Base-by-base conservation (phyloP, 2,797 vertebrate species). In the Euthynnus affinis region DNA sequence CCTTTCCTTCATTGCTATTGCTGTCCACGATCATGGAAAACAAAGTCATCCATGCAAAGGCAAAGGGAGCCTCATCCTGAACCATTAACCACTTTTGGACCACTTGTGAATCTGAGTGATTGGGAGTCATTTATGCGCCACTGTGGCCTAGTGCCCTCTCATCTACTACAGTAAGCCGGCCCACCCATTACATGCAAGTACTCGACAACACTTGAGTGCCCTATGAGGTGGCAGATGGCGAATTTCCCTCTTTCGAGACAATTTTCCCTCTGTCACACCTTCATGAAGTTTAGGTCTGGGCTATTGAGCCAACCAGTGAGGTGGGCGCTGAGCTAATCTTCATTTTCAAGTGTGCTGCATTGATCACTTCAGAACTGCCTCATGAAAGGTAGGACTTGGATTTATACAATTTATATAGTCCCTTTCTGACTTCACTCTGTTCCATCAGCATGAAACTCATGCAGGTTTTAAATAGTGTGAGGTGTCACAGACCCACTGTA, bases 61-160 rank as follows among this genome's bases (percentile, higher is more conserved):
- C 65, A 86, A 80, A 82, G 40, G 48, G 75, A 27, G 61, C 78
- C n/a, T 75, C 65, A 55, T 72, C 62, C 65, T 62, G 72, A 80
- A 32, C 77, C 82, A 89, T 89, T 90, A 91, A 87, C 85, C 82
- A 80, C 89, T 89, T 80, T 42, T 81, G 71, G 90, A 85, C 85
- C 81, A 80, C 89, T 89, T 80, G 53, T 81, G 71, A 85, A 49
- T 76, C 57, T 69, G 75, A 84, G 55, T 77, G 83, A 89, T 65
- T 86, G 62, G 65, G 78, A 82, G 70, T 82, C 58, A 79, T 85
- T 79, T 78, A 55, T 42, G 42, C 58, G 77, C 59, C 62, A 51
- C 78, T 44, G 32, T 65, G 83, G 64, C 83, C 68, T 17, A 9
- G 46, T 44, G 59, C 23, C 76, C 78, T 84, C 85, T 88, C 82